Evolutionary conservation across 2,797 vertebrate species (phyloP).

Genomic region (Aulostomus chinensis): DNA sequence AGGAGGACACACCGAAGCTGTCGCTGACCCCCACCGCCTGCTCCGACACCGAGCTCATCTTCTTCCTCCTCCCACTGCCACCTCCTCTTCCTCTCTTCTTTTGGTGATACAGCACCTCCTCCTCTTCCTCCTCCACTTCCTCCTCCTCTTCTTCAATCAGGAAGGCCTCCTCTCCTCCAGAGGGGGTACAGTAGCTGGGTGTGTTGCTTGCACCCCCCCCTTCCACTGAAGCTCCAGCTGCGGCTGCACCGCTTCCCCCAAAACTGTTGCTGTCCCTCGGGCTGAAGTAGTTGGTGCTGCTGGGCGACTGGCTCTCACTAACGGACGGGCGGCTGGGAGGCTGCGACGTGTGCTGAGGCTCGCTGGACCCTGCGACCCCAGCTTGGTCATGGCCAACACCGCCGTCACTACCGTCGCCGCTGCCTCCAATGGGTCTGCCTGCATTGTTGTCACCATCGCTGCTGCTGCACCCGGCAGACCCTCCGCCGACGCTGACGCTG

Average conservation of each 20-base stretch:
- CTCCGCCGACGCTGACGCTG: slow-evolving; percentile 28
- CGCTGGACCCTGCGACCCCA: slow-evolving; percentile 52
- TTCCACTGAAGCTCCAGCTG: slow-evolving; percentile 55
- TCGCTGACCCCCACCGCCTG: slow-evolving; percentile 82
- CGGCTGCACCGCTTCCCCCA: slow-evolving; percentile 54
- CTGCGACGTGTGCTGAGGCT: slow-evolving; percentile 43
- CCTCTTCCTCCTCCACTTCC: slow-evolving; percentile 56
- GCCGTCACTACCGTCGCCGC: background rate
- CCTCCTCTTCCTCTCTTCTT: slow-evolving; percentile 71
- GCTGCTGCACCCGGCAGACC: slow-evolving; percentile 61
- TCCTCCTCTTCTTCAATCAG: slow-evolving; percentile 76
- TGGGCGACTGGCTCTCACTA: slow-evolving; percentile 91
- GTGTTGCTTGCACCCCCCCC: slow-evolving; percentile 81
- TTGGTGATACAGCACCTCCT: slow-evolving; percentile 63
- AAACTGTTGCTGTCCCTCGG: slow-evolving; percentile 78
- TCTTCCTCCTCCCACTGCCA: slow-evolving; percentile 74
- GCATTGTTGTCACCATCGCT: slow-evolving; percentile 39
- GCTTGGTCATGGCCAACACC: slow-evolving; percentile 5
- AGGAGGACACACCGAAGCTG: slow-evolving; percentile 83
- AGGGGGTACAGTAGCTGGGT: slow-evolving; percentile 87
- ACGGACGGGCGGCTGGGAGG: slow-evolving; percentile 63
- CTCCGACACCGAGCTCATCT: slow-evolving; percentile 61
- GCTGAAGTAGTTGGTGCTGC: slow-evolving; percentile 95
- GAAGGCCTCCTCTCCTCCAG: slow-evolving; percentile 84
- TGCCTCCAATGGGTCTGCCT: background rate